Percentiles rank a stretch among this genome's conserved stretches.
These are phyloP conservation scores for Azemiops feae DNA, from an alignment of 2,113 vertebrate species.

Conservation along the genomic window DNA sequence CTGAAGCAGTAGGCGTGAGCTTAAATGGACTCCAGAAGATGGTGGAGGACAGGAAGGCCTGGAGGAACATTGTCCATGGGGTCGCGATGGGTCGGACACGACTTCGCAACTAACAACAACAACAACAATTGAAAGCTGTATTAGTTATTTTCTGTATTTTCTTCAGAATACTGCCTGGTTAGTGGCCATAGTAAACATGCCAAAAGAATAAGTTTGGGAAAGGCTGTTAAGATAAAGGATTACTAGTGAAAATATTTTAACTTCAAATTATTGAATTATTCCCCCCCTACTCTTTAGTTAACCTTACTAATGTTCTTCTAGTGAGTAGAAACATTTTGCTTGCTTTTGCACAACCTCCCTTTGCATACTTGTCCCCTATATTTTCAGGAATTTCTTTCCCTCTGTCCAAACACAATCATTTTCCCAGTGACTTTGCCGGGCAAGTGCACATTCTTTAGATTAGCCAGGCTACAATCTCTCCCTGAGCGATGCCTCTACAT, in stretches of 20 bases:
- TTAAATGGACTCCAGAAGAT: too few species aligned
- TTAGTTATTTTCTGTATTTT: background rate
- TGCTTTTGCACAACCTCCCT: background rate
- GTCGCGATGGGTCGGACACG: too few species aligned
- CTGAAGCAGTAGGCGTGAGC: too few species aligned
- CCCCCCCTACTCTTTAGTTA: background rate
- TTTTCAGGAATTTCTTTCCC: background rate
- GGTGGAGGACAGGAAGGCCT: too few species aligned
- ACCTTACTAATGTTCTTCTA: background rate
- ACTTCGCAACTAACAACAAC: too few species aligned
- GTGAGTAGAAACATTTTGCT: background rate
- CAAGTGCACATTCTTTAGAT: conserved; percentile 10
- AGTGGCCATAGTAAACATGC: background rate
- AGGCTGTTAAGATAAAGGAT: background rate
- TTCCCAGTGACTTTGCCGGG: background rate
- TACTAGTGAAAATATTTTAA: background rate
- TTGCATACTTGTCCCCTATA: background rate
- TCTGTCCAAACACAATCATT: fast-evolving
- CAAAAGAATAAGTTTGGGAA: background rate
- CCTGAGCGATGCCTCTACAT: conserved; percentile 40
- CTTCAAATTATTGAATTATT: background rate
- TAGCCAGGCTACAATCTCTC: conserved; percentile 49
- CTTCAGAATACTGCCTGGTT: background rate
- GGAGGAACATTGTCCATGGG: too few species aligned
- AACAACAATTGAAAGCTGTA: too few species aligned